Percentiles rank a stretch among this genome's conserved stretches.
Evolutionary conservation across 2,113 vertebrate species (phyloP).

Genomic region (Psammodynastes pulverulentus): DNA sequence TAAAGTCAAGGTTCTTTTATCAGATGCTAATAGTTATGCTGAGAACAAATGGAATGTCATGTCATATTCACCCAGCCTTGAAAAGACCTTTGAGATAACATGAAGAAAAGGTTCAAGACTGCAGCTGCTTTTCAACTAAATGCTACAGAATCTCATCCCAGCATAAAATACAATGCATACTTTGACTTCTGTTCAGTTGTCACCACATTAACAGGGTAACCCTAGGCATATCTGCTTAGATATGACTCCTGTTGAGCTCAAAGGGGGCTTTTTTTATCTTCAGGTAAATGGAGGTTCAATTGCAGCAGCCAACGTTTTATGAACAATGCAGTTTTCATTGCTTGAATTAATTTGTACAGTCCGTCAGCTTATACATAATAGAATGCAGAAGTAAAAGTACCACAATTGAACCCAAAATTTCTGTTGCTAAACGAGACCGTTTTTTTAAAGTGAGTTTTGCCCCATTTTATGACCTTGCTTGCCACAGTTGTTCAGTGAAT

Average conservation of each 20-base stretch:
- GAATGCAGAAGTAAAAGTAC: background rate
- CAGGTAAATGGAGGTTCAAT: background rate
- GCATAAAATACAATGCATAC: background rate
- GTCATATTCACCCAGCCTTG: background rate
- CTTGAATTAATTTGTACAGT: background rate
- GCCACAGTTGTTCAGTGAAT: background rate
- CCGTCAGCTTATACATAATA: background rate
- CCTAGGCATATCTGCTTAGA: background rate
- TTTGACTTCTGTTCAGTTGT: background rate
- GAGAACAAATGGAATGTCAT: slow-evolving; percentile 12
- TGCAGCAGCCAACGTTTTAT: background rate
- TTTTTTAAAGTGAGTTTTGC: background rate
- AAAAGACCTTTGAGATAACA: background rate
- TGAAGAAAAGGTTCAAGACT: background rate
- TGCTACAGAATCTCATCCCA: background rate
- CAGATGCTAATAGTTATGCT: background rate
- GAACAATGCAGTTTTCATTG: background rate
- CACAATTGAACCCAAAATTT: background rate
- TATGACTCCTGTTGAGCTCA: background rate
- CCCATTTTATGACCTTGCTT: background rate
- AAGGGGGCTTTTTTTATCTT: background rate
- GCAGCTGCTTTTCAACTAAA: background rate
- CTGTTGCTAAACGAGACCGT: background rate
- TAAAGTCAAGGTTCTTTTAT: background rate
- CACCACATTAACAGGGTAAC: background rate